Base-by-base conservation (phyloP, 1,140 invertebrate species). In the Homalodisca vitripennis region DNA sequence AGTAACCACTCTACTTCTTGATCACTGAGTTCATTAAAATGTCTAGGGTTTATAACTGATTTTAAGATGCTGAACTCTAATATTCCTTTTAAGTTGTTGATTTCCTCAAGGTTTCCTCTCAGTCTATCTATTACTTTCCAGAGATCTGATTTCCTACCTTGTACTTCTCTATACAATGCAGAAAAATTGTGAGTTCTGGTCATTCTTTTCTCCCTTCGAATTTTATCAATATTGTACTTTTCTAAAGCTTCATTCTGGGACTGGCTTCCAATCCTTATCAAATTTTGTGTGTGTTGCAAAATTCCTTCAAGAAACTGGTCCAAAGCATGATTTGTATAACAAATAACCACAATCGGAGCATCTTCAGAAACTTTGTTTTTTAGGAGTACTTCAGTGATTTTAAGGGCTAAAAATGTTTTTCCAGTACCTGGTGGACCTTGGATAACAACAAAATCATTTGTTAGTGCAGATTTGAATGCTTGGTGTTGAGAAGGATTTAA, bases 251-350 rank as follows among this genome's bases (percentile, higher is more conserved):
- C 80, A 74, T 82, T 87, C 74, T 86, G 85, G 0, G 87, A 88
- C 77, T 89, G 86, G 2, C 86, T 85, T 2, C 93, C 93, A 71
- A 95, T 84, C 26, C 93, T 83, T 14, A 92, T 80, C 65, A 94
- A 81, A 24, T 83, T 80, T 0, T 80, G 46, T 1, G 85, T 88
- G 1, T 82, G 77, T 20, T 77, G 67, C 3, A 85, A 74, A 12
- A 92, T 82, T 26, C 87, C 89, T 77, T 92, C 87, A n/a, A 96
- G 78, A 80, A 96, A 95, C 77, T 95, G 92, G 81, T 96, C 93
- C 1, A 96, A 77, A 0, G 93, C 93, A 79, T 95, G 92, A 76
- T 95, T 96, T 0, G 92, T 94, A 72, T 89, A 93, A 75, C 92
- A 93, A 22, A 95, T 86, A 12, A 96, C 82, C 1, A 95, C 77